phyloP scores from a whole-genome alignment of 2,113 vertebrate genomes.

The Dromiciops gliroides region DNA sequence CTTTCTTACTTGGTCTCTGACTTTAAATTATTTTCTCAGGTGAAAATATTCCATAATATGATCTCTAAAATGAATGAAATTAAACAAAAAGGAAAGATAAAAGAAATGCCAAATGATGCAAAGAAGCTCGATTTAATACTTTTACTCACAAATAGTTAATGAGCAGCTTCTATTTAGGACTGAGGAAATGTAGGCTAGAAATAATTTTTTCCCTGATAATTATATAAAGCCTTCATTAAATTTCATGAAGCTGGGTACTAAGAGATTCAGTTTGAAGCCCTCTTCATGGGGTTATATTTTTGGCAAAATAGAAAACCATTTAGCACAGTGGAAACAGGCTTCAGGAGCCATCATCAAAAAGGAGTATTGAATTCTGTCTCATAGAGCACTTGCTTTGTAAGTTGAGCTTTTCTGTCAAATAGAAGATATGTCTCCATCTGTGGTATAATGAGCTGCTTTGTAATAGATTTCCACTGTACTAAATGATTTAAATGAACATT shows the following conservation, averaged over 20 bases:
- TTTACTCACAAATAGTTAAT: background rate
- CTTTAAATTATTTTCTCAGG: background rate
- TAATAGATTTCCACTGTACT: slow-evolving; percentile 52
- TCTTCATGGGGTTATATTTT: slow-evolving; percentile 33
- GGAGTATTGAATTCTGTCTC: background rate
- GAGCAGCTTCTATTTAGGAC: background rate
- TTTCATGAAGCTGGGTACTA: slow-evolving; percentile 47
- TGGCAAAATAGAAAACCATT: slow-evolving; percentile 36
- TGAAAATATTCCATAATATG: slow-evolving; percentile 30
- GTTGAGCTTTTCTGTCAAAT: slow-evolving; percentile 3
- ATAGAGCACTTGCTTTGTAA: background rate
- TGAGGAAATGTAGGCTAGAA: background rate
- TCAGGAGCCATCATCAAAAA: slow-evolving; percentile 5
- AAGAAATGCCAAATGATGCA: slow-evolving; percentile 20
- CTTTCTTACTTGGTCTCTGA: background rate
- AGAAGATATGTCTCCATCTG: background rate
- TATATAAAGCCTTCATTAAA: slow-evolving; percentile 7
- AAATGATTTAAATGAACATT: slow-evolving; percentile 56
- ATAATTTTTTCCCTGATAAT: slow-evolving; percentile 17
- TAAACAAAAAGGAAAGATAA: slow-evolving; percentile 44
- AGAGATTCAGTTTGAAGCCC: slow-evolving; percentile 22
- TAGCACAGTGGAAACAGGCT: slow-evolving; percentile 31
- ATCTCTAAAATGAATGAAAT: slow-evolving; percentile 26
- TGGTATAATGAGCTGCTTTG: slow-evolving; percentile 6
- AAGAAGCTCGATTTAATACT: background rate